Evolutionary conservation across 2,888 invertebrate genomes (phyloP).

Genomic region (Agrotis puta): DNA sequence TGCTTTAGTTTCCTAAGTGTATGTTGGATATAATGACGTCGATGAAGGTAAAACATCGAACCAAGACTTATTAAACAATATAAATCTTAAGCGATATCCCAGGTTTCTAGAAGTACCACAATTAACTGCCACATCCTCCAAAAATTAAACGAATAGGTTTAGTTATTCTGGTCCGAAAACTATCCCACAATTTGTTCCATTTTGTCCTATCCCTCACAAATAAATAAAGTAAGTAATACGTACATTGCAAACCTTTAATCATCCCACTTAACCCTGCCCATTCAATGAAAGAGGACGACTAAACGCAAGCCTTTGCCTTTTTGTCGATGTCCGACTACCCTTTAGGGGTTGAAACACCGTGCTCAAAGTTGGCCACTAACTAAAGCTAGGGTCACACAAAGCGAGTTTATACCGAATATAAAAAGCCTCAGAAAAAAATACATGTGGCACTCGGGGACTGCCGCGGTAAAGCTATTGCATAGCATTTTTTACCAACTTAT

Average conservation of each 20-base stretch:
- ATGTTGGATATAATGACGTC: too few relatives aligned
- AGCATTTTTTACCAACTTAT: too few relatives aligned
- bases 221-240: not conserved
- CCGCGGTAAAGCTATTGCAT: too few relatives aligned
- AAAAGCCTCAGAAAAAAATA: not conserved
- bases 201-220: not conserved
- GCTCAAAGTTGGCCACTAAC: slow-evolving; percentile 40
- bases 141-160: too few relatives aligned
- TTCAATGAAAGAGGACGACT: slow-evolving; percentile 26
- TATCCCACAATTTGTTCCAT: not conserved
- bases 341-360: slow-evolving; percentile 56
- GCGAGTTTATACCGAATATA: not conserved
- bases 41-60: too few relatives aligned
- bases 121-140: too few relatives aligned
- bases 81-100: too few relatives aligned
- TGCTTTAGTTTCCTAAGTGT: too few relatives aligned
- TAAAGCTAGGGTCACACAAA: slow-evolving; percentile 4
- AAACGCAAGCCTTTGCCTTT: slow-evolving; percentile 36
- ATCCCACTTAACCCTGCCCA: slow-evolving; percentile 10
- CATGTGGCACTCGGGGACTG: too few relatives aligned
- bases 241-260: not conserved
- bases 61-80: too few relatives aligned
- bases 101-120: too few relatives aligned
- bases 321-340: slow-evolving; percentile 33
- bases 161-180: too few relatives aligned